A percentile compares a stretch with the other conserved stretches of the same genome.
phyloP scores from a whole-genome alignment of 2,888 invertebrate genomes.

The Mesorhabditis belari region DNA sequence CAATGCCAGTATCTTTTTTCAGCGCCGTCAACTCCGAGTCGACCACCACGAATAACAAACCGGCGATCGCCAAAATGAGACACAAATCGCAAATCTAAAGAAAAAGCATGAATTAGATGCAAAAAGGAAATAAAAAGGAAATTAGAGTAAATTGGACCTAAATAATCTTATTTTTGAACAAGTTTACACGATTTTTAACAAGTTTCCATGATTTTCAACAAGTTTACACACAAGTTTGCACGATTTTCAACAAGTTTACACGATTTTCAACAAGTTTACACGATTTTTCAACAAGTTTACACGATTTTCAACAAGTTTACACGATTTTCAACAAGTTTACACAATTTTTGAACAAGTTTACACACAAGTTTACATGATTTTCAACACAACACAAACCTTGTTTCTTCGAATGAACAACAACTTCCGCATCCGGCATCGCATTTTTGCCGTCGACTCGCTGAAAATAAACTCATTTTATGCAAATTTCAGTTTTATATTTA shows the following conservation, averaged over 20 bases:
- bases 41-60: slow-evolving; percentile 95
- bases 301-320: not conserved
- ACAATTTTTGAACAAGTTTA: not conserved
- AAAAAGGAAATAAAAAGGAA: too few species aligned
- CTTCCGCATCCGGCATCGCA: slow-evolving; percentile 50
- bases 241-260: not conserved
- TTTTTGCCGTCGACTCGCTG: slow-evolving; percentile 51
- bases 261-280: not conserved
- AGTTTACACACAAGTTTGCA: not conserved
- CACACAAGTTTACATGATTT: not conserved
- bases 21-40: slow-evolving; percentile 92
- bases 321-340: not conserved
- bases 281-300: not conserved
- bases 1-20: slow-evolving; percentile 7
- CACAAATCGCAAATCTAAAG: slow-evolving; percentile 91
- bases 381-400: slow-evolving; percentile 20
- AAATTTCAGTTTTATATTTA: not conserved
- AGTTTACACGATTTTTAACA: not conserved
- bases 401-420: slow-evolving; percentile 40
- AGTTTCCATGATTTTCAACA: not conserved
- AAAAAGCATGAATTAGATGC: slow-evolving; percentile 70
- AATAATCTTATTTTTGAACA: not conserved
- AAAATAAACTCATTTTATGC: slow-evolving; percentile 11
- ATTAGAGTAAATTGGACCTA: not conserved
- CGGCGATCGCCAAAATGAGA: slow-evolving; percentile 97